Evolutionary conservation across 92 coral and sea anemone genomes (phyloP).

Genomic region (Zoanthus gigantus): DNA sequence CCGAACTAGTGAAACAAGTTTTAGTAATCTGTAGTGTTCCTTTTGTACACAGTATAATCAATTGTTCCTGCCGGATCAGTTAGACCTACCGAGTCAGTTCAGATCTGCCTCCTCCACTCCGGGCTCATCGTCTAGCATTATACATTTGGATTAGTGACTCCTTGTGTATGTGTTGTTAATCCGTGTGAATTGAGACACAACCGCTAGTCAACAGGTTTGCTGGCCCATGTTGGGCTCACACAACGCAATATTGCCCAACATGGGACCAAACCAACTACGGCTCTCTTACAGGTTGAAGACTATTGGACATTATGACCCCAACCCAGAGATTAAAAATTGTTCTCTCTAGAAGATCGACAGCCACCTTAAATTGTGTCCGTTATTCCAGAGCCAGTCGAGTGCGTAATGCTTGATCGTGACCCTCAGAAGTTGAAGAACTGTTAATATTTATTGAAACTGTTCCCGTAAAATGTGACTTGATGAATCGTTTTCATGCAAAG

Average conservation of each 20-base stretch:
- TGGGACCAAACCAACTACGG: constrained; percentile 30
- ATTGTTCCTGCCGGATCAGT: constrained; percentile 36
- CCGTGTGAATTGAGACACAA: constrained; percentile 1
- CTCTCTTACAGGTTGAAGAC: constrained; percentile 42
- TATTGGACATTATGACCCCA: constrained; percentile 19
- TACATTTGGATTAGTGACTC: constrained; percentile 41
- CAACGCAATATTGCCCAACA: neutral
- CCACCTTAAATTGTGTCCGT: too few relatives aligned
- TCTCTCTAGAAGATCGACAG: neutral
- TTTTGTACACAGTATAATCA: constrained; percentile 36
- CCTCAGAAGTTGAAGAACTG: too few relatives aligned
- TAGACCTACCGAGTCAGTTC: constrained; percentile 42
- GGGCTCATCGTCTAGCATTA: constrained; percentile 35
- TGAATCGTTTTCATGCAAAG: too few relatives aligned
- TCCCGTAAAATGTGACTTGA: too few relatives aligned
- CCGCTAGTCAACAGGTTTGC: neutral
- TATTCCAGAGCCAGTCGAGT: too few relatives aligned
- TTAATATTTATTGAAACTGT: too few relatives aligned
- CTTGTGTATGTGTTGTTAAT: neutral
- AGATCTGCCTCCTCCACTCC: constrained; percentile 47
- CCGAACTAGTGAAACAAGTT: neutral
- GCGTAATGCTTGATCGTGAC: too few relatives aligned
- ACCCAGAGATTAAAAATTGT: neutral
- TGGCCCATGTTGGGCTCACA: constrained; percentile 46
- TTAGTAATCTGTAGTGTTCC: constrained; percentile 15